A percentile compares a stretch with the other conserved stretches of the same genome.
phyloP scores from a whole-genome alignment of 2,888 invertebrate genomes.

The Sacculina carcini region DNA sequence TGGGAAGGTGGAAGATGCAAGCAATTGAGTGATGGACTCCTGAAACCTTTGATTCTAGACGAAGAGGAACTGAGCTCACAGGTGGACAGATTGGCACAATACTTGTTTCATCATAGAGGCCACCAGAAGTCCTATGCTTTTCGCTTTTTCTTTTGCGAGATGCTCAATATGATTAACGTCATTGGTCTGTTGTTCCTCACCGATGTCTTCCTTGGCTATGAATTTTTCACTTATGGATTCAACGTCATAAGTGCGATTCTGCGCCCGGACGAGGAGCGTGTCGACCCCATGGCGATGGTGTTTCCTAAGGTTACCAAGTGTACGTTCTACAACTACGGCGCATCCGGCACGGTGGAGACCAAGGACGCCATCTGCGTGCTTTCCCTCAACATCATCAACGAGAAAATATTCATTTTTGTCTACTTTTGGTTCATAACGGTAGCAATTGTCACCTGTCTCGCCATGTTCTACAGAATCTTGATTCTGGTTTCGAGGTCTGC shows the following conservation, averaged over 20 bases:
- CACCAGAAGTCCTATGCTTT: conserved; percentile 50
- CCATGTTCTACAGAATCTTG: conserved; percentile 42
- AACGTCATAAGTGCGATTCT: conserved; percentile 43
- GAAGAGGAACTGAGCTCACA: conserved; percentile 54
- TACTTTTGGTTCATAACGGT: conserved; percentile 32
- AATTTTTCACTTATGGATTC: conserved; percentile 43
- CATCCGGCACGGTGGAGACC: conserved; percentile 54
- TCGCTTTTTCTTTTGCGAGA: conserved; percentile 46
- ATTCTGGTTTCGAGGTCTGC: conserved; percentile 42
- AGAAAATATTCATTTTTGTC: conserved; percentile 38
- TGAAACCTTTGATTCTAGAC: conserved; percentile 49
- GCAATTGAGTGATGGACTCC: too few species aligned
- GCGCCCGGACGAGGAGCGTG: conserved; percentile 29
- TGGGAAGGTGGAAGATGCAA: conserved; percentile 58
- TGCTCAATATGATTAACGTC: conserved; percentile 48
- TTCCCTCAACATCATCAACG: conserved; percentile 70
- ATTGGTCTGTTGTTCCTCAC: conserved; percentile 48
- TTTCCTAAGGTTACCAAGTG: conserved; percentile 70
- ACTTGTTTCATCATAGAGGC: conserved; percentile 36
- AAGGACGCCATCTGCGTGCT: conserved; percentile 73
- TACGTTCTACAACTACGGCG: conserved; percentile 63
- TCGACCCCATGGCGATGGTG: conserved; percentile 40
- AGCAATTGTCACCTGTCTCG: conserved; percentile 43
- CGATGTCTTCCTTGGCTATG: conserved; percentile 38
- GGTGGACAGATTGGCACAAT: conserved; percentile 48